Conservation (phyloP, 2,888 invertebrate genomes). For the Sminthurides aquaticus region DNA sequence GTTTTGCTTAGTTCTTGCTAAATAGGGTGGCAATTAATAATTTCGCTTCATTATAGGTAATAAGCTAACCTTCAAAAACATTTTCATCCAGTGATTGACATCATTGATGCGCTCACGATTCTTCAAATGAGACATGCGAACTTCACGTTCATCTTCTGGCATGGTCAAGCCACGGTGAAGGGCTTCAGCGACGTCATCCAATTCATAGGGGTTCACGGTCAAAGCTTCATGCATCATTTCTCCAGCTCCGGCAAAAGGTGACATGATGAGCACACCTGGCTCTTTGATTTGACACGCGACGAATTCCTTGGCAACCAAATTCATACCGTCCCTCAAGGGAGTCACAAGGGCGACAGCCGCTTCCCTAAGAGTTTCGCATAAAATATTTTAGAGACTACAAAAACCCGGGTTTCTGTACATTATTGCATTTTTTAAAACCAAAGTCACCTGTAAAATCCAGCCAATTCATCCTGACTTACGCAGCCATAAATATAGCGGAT, state of each 20-base stretch:
- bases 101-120: constrained; percentile 73
- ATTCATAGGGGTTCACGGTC: constrained; percentile 80
- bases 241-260: constrained; percentile 85
- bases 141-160: constrained; percentile 78
- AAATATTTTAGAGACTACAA: too few species aligned
- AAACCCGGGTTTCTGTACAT: too few species aligned
- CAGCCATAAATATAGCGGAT: constrained; percentile 84
- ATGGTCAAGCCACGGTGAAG: constrained; percentile 79
- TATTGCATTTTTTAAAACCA: too few species aligned
- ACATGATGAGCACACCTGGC: constrained; percentile 77
- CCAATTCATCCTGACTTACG: constrained; percentile 75
- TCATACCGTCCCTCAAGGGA: constrained; percentile 68
- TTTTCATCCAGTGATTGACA: constrained; percentile 81
- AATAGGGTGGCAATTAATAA: too few species aligned
- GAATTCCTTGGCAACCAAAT: constrained; percentile 84
- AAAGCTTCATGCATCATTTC: constrained; percentile 91
- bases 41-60: neutral
- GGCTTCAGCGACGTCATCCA: constrained; percentile 77
- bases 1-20: too few species aligned
- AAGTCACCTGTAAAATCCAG: constrained; percentile 71
- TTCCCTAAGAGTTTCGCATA: constrained; percentile 49
- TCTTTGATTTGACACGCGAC: constrained; percentile 84
- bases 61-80: constrained; percentile 59
- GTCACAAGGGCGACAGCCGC: constrained; percentile 80
- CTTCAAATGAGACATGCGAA: constrained; percentile 77